Evolutionary conservation across 1,140 invertebrate genomes (phyloP).

Genomic region (Elysia chlorotica): DNA sequence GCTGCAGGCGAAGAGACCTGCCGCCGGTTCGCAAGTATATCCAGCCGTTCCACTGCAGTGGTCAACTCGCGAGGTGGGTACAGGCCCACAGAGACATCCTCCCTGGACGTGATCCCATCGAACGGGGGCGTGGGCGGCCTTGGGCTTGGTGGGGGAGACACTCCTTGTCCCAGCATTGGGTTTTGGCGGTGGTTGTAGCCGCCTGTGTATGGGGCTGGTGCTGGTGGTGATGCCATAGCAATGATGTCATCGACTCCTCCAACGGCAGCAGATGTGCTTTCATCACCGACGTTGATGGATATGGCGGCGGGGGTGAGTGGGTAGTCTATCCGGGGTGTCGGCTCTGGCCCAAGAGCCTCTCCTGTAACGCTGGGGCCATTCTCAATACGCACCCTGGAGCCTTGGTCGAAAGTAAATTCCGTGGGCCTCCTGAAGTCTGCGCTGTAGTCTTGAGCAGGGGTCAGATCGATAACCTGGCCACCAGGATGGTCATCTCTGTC

Average conservation of each 20-base stretch:
- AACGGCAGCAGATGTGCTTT: not conserved
- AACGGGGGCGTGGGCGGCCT: conserved; percentile 5
- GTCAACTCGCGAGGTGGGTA: not conserved
- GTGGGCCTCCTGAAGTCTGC: not conserved
- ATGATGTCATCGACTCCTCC: conserved; percentile 14
- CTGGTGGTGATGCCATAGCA: no score
- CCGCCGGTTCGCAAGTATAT: not conserved
- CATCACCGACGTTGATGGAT: not conserved
- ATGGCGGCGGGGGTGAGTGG: not conserved
- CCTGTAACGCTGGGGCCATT: no score
- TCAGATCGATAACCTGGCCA: not conserved
- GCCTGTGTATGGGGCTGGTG: no score
- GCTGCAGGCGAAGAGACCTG: not conserved
- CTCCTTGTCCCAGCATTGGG: not conserved
- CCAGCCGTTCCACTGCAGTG: not conserved
- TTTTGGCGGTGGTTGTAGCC: conserved; percentile 7
- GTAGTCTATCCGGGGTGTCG: not conserved
- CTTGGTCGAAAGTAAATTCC: no score
- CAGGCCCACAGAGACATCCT: not conserved
- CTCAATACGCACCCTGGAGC: no score
- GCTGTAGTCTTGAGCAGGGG: not conserved
- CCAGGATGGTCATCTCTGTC: not conserved
- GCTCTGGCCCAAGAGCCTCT: not conserved
- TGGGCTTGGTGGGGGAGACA: not conserved
- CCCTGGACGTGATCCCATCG: not conserved